Evolutionary conservation across 2,113 vertebrate genomes (phyloP).

Genomic region (Tonatia bakeri): DNA sequence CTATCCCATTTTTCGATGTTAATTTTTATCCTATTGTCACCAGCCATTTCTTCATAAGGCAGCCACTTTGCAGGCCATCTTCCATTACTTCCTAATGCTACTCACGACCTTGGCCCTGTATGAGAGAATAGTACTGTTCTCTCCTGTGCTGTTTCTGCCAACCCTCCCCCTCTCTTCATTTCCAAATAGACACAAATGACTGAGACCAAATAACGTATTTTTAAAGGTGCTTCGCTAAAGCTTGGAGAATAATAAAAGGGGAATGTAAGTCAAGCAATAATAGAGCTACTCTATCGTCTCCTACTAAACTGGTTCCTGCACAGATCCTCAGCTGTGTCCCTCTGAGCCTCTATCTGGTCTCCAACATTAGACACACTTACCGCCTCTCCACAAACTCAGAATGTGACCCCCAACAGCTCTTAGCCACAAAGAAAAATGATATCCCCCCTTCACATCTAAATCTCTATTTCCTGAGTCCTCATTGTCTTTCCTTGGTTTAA

Average conservation of each 20-base stretch:
- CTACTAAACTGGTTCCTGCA: not conserved
- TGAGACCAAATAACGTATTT: not conserved
- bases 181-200: not conserved
- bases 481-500: not conserved
- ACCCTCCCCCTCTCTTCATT: not conserved
- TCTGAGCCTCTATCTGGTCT: not conserved
- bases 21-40: not conserved
- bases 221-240: not conserved
- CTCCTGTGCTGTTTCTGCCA: not conserved
- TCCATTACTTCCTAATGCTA: not conserved
- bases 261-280: not conserved
- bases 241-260: not conserved
- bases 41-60: not conserved
- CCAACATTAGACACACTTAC: not conserved
- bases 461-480: not conserved
- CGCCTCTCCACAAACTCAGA: not conserved
- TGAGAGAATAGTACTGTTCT: not conserved
- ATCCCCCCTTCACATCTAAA: not conserved
- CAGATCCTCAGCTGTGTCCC: not conserved
- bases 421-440: not conserved
- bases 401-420: not conserved
- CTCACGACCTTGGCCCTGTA: not conserved
- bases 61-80: not conserved
- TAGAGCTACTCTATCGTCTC: not conserved
- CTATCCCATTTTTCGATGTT: not conserved